Conservation (phyloP, 2,888 invertebrate species). For the Pachliopta kotzebuea region DNA sequence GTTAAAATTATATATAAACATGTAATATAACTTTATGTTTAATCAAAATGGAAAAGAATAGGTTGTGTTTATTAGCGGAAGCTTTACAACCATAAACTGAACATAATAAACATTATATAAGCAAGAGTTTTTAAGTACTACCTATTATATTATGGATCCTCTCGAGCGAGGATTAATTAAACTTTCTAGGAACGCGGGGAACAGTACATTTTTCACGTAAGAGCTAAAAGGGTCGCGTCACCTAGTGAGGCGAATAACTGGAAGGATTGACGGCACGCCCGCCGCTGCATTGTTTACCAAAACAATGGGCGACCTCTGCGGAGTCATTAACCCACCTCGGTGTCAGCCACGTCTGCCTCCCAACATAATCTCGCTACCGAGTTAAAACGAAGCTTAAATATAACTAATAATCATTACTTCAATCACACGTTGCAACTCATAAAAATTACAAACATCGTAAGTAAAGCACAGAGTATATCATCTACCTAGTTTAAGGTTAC, state of each 20-base stretch:
- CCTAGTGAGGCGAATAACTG: conserved; percentile 67
- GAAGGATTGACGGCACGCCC: conserved; percentile 65
- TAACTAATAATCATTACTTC: background rate
- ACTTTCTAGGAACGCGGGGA: conserved; percentile 17
- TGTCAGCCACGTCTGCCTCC: conserved; percentile 48
- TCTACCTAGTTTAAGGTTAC: too few relatives aligned
- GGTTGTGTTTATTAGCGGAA: too few relatives aligned
- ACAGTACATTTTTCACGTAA: conserved; percentile 36
- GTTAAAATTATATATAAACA: too few relatives aligned
- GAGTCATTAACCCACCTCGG: conserved; percentile 78
- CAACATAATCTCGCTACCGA: conserved; percentile 21
- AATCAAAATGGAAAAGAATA: too few relatives aligned
- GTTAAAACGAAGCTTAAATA: conserved; percentile 13
- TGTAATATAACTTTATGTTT: too few relatives aligned
- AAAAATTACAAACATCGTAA: too few relatives aligned
- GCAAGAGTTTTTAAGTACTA: too few relatives aligned
- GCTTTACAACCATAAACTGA: too few relatives aligned
- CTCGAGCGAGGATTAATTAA: conserved; percentile 19
- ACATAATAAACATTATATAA: too few relatives aligned
- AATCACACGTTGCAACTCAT: background rate
- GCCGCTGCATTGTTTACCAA: conserved; percentile 73
- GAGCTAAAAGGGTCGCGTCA: conserved; percentile 63
- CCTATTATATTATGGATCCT: too few relatives aligned
- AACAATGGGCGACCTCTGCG: conserved; percentile 76
- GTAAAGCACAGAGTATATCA: too few relatives aligned